These are phyloP conservation scores for Gallirallus australis DNA, from an alignment of 2,797 vertebrate species.

Conservation along the genomic window DNA sequence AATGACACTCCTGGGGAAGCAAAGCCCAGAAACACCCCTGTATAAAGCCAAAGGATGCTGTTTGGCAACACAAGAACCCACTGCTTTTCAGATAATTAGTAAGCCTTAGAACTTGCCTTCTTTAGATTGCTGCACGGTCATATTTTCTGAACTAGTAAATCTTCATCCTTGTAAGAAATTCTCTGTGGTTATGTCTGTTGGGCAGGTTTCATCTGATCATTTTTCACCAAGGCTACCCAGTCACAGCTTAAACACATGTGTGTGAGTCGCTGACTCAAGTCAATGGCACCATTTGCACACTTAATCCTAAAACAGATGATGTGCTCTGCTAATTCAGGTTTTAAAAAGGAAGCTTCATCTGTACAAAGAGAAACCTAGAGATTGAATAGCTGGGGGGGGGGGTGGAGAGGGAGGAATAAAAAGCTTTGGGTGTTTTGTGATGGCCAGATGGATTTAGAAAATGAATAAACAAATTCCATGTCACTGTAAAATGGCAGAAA, in stretches of 20 bases:
- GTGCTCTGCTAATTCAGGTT: not conserved
- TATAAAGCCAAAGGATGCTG: not conserved
- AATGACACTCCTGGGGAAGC: not conserved
- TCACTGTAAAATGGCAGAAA: not conserved
- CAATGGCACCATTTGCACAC: not conserved
- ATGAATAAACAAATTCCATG: conserved; percentile 2
- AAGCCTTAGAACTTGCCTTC: not conserved
- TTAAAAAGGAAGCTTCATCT: not conserved
- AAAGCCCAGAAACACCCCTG: not conserved
- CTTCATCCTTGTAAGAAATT: not conserved
- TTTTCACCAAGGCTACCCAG: not conserved
- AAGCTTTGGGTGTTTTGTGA: not conserved
- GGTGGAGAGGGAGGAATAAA: too few species aligned
- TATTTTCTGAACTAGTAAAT: not conserved
- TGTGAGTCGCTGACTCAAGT: not conserved
- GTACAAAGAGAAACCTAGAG: not conserved
- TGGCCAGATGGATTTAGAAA: not conserved
- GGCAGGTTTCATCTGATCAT: not conserved
- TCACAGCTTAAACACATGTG: not conserved
- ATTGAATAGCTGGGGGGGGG: not conserved
- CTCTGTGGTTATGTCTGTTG: not conserved
- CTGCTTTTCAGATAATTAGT: not conserved
- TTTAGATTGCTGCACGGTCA: not conserved
- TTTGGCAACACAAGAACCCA: not conserved
- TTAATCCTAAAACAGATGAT: not conserved